phyloP scores from a whole-genome alignment of 2,888 invertebrate genomes.

The Andrena flavipes region DNA sequence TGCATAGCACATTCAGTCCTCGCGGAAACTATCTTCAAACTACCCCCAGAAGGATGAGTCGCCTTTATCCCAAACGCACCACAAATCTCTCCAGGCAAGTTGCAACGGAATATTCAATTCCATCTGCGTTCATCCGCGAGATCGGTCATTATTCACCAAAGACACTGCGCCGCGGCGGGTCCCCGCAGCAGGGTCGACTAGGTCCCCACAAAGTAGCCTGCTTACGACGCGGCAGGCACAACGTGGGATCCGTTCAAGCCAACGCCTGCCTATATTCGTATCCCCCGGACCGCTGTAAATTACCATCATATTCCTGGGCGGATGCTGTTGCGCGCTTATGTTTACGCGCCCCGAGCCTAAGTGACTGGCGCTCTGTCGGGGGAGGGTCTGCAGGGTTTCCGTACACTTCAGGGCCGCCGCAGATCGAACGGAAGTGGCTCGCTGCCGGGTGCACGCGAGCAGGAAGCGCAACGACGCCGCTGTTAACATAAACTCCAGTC shows the following conservation, averaged over 20 bases:
- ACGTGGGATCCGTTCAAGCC: not conserved
- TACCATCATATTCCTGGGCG: conserved; percentile 50
- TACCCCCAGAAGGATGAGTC: conserved; percentile 26
- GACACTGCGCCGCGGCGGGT: conserved; percentile 8
- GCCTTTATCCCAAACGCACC: conserved; percentile 29
- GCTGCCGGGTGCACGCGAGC: conserved; percentile 65
- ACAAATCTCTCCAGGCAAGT: conserved; percentile 32
- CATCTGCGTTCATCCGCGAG: conserved; percentile 43
- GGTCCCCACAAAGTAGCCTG: conserved; percentile 44
- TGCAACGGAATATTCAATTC: conserved; percentile 20
- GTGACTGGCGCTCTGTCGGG: conserved; percentile 40
- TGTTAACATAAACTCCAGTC: conserved; percentile 76
- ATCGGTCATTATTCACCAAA: conserved; percentile 49
- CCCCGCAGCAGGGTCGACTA: conserved; percentile 20
- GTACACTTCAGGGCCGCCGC: conserved; percentile 28
- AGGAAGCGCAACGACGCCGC: conserved; percentile 66
- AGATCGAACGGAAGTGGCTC: conserved; percentile 74
- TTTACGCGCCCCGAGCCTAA: conserved; percentile 65
- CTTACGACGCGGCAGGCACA: conserved; percentile 40
- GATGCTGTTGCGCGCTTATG: conserved; percentile 61
- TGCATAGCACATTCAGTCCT: not conserved
- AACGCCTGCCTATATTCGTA: conserved; percentile 11
- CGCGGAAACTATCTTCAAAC: conserved; percentile 15
- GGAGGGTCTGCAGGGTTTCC: conserved; percentile 14
- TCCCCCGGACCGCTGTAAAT: conserved; percentile 54